Evolutionary conservation across 1,140 invertebrate genomes (phyloP).

Genomic region (Eulimnadia texana): DNA sequence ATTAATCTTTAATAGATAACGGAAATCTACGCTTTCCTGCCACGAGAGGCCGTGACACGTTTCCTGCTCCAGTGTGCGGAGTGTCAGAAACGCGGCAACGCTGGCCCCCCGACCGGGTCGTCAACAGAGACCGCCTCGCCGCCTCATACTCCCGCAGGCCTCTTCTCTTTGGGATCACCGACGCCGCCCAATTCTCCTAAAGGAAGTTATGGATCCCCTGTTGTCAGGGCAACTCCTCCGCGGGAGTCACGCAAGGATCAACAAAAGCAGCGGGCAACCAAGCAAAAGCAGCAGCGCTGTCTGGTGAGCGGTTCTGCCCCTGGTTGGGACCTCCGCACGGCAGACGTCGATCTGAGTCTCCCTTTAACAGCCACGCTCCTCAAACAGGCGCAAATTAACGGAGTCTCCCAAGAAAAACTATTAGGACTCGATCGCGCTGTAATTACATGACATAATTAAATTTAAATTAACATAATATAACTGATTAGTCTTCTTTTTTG

Average conservation of each 20-base stretch:
- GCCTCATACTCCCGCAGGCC: too few species aligned
- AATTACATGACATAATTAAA: too few species aligned
- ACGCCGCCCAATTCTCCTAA: neutral
- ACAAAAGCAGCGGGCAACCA: slow-evolving; percentile 15
- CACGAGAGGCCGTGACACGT: slow-evolving; percentile 83
- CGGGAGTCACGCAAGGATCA: slow-evolving; percentile 22
- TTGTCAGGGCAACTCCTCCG: slow-evolving; percentile 22
- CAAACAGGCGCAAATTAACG: slow-evolving; percentile 38
- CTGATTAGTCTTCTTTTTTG: too few species aligned
- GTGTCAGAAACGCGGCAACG: slow-evolving; percentile 72
- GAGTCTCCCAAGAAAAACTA: slow-evolving; percentile 17
- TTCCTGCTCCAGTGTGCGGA: slow-evolving; percentile 84
- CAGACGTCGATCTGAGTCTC: slow-evolving; percentile 55
- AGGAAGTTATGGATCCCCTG: too few species aligned
- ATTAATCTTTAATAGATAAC: slow-evolving; percentile 60
- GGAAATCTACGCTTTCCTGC: slow-evolving; percentile 86
- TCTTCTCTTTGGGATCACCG: slow-evolving; percentile 3
- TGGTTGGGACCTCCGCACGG: too few species aligned
- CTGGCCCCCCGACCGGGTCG: slow-evolving; percentile 30
- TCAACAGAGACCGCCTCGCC: too few species aligned
- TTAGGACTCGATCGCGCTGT: slow-evolving; percentile 12
- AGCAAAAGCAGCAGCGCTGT: too few species aligned
- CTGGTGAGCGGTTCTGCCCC: too few species aligned
- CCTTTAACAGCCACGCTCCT: slow-evolving; percentile 74
- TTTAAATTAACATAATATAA: too few species aligned